These are phyloP conservation scores for Ispidina lecontei DNA, from an alignment of 2,797 vertebrate genomes.

Conservation along the genomic window DNA sequence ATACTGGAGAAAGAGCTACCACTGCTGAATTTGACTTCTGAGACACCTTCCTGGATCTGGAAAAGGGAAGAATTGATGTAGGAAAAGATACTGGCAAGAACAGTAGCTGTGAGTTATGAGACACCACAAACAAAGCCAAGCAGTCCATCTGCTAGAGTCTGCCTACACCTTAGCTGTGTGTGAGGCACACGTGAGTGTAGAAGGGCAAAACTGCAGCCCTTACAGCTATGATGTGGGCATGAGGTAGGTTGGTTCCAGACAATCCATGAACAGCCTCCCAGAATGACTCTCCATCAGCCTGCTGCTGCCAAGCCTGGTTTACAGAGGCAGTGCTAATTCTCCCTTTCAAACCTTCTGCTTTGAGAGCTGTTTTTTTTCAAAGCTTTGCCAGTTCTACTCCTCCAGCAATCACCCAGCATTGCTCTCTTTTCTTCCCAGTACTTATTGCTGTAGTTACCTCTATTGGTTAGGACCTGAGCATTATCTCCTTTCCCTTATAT, in stretches of 20 bases:
- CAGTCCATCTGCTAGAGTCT: background rate
- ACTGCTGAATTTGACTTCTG: background rate
- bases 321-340: background rate
- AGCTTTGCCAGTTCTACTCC: background rate
- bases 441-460: background rate
- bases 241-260: background rate
- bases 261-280: background rate
- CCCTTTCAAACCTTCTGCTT: background rate
- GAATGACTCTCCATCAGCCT: background rate
- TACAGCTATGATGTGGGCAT: background rate
- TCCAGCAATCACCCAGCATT: background rate
- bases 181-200: rapidly evolving
- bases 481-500: background rate
- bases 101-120: background rate
- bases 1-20: background rate
- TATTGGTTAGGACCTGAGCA: background rate
- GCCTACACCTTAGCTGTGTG: background rate
- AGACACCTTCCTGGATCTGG: background rate
- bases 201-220: background rate
- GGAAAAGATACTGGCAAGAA: background rate
- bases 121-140: background rate
- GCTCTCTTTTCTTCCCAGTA: background rate
- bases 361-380: background rate
- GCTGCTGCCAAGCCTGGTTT: background rate
- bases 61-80: background rate